phyloP scores from a whole-genome alignment of 2,888 invertebrate species.

The Callyntrura guangdongensis region DNA sequence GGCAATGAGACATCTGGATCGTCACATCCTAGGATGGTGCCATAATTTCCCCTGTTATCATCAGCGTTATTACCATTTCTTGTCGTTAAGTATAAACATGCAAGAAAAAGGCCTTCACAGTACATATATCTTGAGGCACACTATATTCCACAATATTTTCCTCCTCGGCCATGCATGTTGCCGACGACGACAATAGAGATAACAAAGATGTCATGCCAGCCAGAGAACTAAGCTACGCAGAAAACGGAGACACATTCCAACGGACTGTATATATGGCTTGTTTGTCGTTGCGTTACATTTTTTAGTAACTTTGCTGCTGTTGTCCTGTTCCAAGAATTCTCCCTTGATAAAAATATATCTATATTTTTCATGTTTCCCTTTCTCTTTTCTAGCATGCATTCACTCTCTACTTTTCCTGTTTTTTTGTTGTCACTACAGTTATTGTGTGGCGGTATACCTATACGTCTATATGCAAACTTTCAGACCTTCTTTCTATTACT shows the following conservation, averaged over 20 bases:
- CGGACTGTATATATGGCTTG: constrained; percentile 3
- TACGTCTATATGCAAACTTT: neutral
- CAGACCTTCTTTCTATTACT: constrained; percentile 15
- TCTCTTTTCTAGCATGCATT: constrained; percentile 7
- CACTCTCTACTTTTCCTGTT: neutral
- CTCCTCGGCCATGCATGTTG: no score
- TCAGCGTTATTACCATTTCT: constrained; percentile 25
- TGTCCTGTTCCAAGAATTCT: constrained; percentile 54
- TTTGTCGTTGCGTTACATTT: constrained; percentile 20
- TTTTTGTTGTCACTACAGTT: neutral
- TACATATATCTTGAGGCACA: no score
- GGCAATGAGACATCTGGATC: neutral
- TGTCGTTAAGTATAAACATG: neutral
- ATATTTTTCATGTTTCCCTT: neutral
- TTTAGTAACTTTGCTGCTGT: constrained; percentile 46
- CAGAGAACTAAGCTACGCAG: neutral
- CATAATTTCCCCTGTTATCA: constrained; percentile 36
- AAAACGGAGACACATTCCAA: constrained; percentile 9
- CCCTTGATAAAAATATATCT: constrained; percentile 36
- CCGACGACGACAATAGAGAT: neutral
- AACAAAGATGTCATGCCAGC: constrained; percentile 8
- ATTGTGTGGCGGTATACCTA: neutral
- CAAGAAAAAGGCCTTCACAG: neutral
- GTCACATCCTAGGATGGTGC: neutral
- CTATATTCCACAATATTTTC: no score